Conservation (phyloP, 2,888 invertebrate genomes). For the Melanophora roralis region DNA sequence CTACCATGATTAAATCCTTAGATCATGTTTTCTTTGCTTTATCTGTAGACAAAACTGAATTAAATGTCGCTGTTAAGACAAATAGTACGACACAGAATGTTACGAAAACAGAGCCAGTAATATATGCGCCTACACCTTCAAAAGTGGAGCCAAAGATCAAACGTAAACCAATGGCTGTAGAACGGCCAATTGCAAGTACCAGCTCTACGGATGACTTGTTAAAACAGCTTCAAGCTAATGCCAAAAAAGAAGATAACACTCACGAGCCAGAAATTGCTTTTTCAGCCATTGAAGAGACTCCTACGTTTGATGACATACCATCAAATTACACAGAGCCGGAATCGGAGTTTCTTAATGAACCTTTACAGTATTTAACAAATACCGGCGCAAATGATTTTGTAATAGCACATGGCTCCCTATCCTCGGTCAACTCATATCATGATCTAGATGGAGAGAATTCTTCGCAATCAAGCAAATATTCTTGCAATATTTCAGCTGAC, state of each 20-base stretch:
- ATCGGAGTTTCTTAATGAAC: conserved; percentile 69
- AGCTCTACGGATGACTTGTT: conserved; percentile 69
- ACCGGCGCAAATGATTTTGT: neutral
- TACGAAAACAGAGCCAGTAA: conserved; percentile 82
- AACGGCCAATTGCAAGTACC: conserved; percentile 72
- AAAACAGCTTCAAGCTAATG: conserved; percentile 61
- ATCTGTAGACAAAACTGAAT: conserved; percentile 90
- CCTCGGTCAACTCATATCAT: conserved; percentile 38
- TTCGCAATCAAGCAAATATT: conserved; percentile 74
- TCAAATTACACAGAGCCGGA: conserved; percentile 72
- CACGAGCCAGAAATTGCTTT: conserved; percentile 50
- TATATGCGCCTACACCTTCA: conserved; percentile 83
- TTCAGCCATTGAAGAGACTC: conserved; percentile 14
- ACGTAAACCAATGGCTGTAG: conserved; percentile 65
- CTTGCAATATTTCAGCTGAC: conserved; percentile 66
- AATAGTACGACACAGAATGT: neutral
- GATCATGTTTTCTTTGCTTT: conserved; percentile 94
- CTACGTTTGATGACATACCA: neutral
- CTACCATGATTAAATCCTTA: conserved; percentile 91
- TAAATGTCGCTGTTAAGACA: conserved; percentile 79
- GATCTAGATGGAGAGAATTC: conserved; percentile 69
- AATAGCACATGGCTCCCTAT: conserved; percentile 17
- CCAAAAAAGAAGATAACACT: conserved; percentile 44
- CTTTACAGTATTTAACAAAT: conserved; percentile 62
- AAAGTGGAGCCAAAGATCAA: conserved; percentile 65